Percentiles rank a stretch among this genome's conserved stretches.
Conservation (phyloP, 2,797 vertebrate genomes). For the Eospalax fontanierii region DNA sequence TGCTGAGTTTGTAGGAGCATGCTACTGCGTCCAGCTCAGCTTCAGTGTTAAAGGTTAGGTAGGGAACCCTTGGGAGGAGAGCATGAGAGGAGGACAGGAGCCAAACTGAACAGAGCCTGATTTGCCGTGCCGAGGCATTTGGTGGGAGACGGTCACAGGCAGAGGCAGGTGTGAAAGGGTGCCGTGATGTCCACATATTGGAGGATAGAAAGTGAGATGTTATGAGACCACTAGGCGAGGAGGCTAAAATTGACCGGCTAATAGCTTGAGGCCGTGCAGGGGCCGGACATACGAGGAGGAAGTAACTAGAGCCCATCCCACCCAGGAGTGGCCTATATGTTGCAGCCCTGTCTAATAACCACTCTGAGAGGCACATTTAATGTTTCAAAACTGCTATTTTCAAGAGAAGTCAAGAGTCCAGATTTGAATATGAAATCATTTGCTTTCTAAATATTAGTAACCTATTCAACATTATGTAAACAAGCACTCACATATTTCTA, state of each 20-base stretch:
- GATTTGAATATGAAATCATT: slow-evolving; percentile 46
- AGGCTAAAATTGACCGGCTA: neutral
- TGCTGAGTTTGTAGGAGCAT: neutral
- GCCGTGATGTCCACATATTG: neutral
- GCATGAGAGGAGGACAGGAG: neutral
- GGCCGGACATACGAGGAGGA: neutral
- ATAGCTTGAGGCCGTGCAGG: neutral
- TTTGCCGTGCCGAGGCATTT: neutral
- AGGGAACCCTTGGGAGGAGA: neutral
- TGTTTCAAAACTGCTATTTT: slow-evolving; percentile 34
- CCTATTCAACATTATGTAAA: neutral
- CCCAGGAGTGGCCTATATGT: neutral
- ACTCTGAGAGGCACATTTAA: neutral
- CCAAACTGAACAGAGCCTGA: neutral
- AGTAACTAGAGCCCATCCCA: neutral
- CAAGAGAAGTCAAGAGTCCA: neutral
- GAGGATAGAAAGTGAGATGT: neutral
- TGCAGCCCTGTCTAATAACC: neutral
- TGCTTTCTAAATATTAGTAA: slow-evolving; percentile 51
- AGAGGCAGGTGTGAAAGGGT: neutral
- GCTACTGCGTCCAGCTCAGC: neutral
- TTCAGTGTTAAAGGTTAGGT: neutral
- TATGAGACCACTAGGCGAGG: neutral
- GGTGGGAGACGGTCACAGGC: neutral
- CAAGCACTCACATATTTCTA: slow-evolving; percentile 24